A percentile compares a stretch with the other conserved stretches of the same genome.
Conservation (phyloP, 2,113 vertebrate genomes). For the Boulengeromyrus knoepffleri region DNA sequence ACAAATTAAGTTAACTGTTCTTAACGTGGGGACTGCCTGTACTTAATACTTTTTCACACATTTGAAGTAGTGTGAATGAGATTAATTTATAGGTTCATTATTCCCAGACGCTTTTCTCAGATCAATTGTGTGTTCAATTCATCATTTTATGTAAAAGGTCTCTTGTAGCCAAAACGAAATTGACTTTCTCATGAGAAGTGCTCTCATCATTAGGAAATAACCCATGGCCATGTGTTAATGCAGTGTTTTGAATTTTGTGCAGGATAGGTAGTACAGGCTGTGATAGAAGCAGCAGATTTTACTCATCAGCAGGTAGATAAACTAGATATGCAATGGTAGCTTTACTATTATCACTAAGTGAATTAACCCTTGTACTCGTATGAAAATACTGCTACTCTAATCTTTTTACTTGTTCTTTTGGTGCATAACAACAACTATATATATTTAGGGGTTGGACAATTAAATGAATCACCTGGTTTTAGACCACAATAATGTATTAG, state of each 20-base stretch:
- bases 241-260: neutral
- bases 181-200: neutral
- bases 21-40: neutral
- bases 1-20: neutral
- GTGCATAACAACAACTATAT: too few species aligned
- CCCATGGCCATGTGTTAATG: neutral
- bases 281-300: neutral
- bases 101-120: neutral
- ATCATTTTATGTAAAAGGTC: neutral
- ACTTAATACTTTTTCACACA: neutral
- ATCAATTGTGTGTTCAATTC: neutral
- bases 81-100: neutral
- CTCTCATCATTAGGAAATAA: neutral
- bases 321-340: neutral
- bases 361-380: neutral
- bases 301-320: neutral
- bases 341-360: neutral
- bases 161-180: neutral
- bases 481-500: too few species aligned
- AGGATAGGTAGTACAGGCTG: neutral
- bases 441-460: too few species aligned
- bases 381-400: neutral
- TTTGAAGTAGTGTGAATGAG: neutral
- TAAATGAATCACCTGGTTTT: too few species aligned
- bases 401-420: too few species aligned